Evolutionary conservation across 2,888 invertebrate species (phyloP).

Genomic region (Sphinx pinastri): DNA sequence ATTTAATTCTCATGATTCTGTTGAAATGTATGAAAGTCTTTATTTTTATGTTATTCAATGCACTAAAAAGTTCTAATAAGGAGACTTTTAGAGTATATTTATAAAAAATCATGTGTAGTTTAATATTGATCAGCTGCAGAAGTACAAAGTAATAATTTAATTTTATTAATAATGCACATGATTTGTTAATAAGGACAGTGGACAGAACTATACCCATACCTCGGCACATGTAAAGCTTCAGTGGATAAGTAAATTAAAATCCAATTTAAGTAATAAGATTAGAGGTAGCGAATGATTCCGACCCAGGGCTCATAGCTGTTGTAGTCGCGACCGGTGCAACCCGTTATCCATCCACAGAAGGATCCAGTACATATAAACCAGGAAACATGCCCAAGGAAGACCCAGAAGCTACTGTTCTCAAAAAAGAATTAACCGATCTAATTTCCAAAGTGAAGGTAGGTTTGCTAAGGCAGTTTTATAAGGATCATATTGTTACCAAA

Average conservation of each 20-base stretch:
- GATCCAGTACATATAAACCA: neutral
- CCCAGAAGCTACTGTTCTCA: constrained; percentile 90
- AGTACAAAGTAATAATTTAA: neutral
- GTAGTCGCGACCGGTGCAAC: constrained; percentile 33
- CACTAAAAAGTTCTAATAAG: too few relatives aligned
- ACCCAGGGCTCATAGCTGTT: constrained; percentile 44
- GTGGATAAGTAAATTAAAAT: constrained; percentile 59
- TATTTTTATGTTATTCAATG: too few relatives aligned
- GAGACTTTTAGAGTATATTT: too few relatives aligned
- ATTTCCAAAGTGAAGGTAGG: constrained; percentile 91
- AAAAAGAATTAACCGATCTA: constrained; percentile 91
- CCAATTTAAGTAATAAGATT: constrained; percentile 74
- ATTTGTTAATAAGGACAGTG: constrained; percentile 10
- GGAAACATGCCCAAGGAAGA: constrained; percentile 90
- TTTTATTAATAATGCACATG: constrained; percentile 2
- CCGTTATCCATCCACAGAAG: constrained; percentile 31
- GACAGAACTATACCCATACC: constrained; percentile 32
- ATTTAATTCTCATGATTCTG: too few relatives aligned
- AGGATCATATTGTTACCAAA: neutral
- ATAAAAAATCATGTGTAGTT: neutral
- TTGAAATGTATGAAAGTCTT: too few relatives aligned
- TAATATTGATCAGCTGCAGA: neutral
- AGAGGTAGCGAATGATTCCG: constrained; percentile 44
- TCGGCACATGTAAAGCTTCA: constrained; percentile 70
- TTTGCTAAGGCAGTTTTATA: neutral